phyloP scores from a whole-genome alignment of 2,888 invertebrate genomes.

The Pseudoips prasinana region DNA sequence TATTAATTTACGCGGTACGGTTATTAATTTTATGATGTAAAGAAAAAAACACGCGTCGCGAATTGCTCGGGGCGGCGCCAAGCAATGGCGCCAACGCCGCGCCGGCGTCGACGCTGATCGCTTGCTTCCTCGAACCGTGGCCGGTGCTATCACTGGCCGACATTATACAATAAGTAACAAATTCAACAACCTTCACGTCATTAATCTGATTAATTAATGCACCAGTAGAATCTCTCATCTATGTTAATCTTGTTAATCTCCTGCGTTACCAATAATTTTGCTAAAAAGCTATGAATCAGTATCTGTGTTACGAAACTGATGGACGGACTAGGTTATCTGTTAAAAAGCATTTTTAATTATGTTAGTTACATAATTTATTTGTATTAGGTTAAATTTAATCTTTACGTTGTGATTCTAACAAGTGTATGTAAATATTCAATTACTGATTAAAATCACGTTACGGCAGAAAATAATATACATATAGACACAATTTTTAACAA shows the following conservation, averaged over 20 bases:
- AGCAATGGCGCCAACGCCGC: constrained; percentile 60
- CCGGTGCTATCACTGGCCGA: constrained; percentile 56
- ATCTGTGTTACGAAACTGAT: too few species aligned
- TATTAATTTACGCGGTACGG: constrained; percentile 37
- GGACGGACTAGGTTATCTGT: too few species aligned
- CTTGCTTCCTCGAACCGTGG: constrained; percentile 74
- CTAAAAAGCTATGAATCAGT: too few species aligned
- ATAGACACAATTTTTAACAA: too few species aligned
- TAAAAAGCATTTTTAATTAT: too few species aligned
- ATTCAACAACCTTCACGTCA: constrained; percentile 36
- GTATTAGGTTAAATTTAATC: too few species aligned
- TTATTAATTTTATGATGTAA: constrained; percentile 55
- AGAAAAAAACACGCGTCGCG: constrained; percentile 55
- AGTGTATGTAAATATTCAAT: too few species aligned
- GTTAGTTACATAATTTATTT: too few species aligned
- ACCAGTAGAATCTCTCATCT: constrained; percentile 27
- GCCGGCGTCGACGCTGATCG: constrained; percentile 49
- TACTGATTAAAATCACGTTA: too few species aligned
- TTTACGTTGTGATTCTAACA: too few species aligned
- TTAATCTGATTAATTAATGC: constrained; percentile 28
- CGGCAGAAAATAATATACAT: too few species aligned
- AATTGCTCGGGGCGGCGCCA: constrained; percentile 60
- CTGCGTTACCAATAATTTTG: too few species aligned
- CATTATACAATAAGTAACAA: constrained; percentile 49
- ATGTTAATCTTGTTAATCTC: constrained; percentile 23